Conservation (phyloP, 2,888 invertebrate species). For the Oxyteleia sp. region DNA sequence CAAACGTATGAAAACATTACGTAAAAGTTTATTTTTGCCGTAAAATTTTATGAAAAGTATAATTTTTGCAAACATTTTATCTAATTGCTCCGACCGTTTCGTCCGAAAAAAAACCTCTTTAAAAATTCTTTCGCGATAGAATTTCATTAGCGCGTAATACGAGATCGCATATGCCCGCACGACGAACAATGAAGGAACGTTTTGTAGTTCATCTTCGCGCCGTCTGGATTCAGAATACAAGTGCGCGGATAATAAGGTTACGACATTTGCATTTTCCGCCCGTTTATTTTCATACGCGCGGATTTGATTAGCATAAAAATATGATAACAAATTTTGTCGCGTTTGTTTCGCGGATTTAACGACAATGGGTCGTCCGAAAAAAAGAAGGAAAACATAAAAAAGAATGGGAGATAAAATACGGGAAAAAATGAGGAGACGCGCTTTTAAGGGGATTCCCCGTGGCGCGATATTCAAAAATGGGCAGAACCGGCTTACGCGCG, state of each 20-base stretch:
- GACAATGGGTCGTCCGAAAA: constrained; percentile 19
- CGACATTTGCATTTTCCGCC: constrained; percentile 53
- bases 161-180: not conserved
- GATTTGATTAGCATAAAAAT: constrained; percentile 61
- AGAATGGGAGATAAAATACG: constrained; percentile 8
- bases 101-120: not conserved
- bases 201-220: constrained; percentile 43
- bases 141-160: constrained; percentile 9
- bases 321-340: constrained; percentile 56
- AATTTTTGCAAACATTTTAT: not conserved
- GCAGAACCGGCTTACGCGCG: constrained; percentile 34
- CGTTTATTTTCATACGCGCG: constrained; percentile 53
- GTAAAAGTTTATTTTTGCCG: no score
- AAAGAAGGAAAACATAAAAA: not conserved
- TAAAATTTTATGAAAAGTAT: no score
- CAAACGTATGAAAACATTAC: no score
- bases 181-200: constrained; percentile 26
- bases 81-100: no score
- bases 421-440: constrained; percentile 2
- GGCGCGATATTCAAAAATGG: constrained; percentile 58
- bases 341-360: constrained; percentile 34
- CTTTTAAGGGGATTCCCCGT: constrained; percentile 34
- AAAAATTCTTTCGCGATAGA: not conserved
- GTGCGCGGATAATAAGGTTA: constrained; percentile 9
- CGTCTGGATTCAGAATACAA: constrained; percentile 32